Evolutionary conservation across 2,888 invertebrate genomes (phyloP).

Genomic region (Troides aeacus): DNA sequence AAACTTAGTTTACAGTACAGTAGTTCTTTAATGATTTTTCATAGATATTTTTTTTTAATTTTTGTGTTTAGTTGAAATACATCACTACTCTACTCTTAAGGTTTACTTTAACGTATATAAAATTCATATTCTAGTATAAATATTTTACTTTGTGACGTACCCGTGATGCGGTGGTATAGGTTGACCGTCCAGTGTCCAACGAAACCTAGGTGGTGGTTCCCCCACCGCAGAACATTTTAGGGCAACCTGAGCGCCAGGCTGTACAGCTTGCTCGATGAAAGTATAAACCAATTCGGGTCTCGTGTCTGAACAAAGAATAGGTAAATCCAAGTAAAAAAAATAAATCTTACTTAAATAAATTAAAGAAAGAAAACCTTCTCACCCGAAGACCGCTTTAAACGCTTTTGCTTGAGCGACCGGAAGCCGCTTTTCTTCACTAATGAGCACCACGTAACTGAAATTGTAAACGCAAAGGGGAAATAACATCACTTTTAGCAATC

Average conservation of each 20-base stretch:
- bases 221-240: conserved; percentile 92
- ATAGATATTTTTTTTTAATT: no score
- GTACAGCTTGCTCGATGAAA: conserved; percentile 88
- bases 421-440: conserved; percentile 56
- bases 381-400: conserved; percentile 68
- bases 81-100: no score
- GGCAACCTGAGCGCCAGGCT: conserved; percentile 86
- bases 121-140: not conserved
- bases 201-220: conserved; percentile 87
- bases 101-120: not conserved
- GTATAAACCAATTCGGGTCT: conserved; percentile 90
- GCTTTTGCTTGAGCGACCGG: conserved; percentile 62
- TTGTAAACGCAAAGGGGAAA: conserved; percentile 42
- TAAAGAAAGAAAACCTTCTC: conserved; percentile 44
- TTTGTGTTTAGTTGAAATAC: no score
- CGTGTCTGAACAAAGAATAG: conserved; percentile 53
- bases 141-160: conserved; percentile 41
- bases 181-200: conserved; percentile 70
- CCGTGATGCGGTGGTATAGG: conserved; percentile 72
- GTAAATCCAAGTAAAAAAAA: conserved; percentile 27
- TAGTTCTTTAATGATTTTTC: no score
- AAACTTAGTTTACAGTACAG: no score
- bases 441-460: conserved; percentile 67
- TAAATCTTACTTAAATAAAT: conserved; percentile 10
- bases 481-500: conserved; percentile 29